Conservation (phyloP, 1,140 invertebrate genomes). For the Stegodyphus dumicola region DNA sequence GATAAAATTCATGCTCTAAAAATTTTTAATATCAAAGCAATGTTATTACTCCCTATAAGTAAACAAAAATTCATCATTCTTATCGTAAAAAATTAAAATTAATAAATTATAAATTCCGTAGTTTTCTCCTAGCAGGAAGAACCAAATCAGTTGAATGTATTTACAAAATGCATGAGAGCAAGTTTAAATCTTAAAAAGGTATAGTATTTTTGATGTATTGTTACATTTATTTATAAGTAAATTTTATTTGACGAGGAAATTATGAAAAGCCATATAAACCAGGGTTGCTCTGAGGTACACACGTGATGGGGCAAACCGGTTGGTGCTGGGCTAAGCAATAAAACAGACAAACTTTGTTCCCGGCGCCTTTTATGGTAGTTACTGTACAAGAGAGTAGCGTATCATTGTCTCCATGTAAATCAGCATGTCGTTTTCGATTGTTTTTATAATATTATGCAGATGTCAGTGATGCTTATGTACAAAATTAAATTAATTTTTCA, state of each 20-base stretch:
- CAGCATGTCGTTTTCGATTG: slow-evolving; percentile 22
- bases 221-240: neutral
- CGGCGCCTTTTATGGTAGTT: neutral
- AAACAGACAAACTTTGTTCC: neutral
- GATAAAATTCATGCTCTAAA: too few species aligned
- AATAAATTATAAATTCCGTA: too few species aligned
- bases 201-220: neutral
- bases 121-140: neutral
- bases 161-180: neutral
- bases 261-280: neutral
- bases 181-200: neutral
- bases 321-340: slow-evolving; percentile 27
- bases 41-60: too few species aligned
- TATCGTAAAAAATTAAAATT: too few species aligned
- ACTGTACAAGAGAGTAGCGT: neutral
- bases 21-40: too few species aligned
- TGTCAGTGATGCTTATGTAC: slow-evolving; percentile 40
- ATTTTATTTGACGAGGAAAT: neutral
- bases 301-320: slow-evolving; percentile 23
- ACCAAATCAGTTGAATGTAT: neutral
- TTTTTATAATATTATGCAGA: slow-evolving; percentile 52
- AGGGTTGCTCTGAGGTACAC: neutral
- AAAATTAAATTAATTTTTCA: slow-evolving; percentile 51
- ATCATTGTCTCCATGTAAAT: slow-evolving; percentile 26
- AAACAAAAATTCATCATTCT: too few species aligned